A percentile compares a stretch with the other conserved stretches of the same genome.
Conservation (phyloP, 2,888 invertebrate species). For the Agriopis leucophaearia region DNA sequence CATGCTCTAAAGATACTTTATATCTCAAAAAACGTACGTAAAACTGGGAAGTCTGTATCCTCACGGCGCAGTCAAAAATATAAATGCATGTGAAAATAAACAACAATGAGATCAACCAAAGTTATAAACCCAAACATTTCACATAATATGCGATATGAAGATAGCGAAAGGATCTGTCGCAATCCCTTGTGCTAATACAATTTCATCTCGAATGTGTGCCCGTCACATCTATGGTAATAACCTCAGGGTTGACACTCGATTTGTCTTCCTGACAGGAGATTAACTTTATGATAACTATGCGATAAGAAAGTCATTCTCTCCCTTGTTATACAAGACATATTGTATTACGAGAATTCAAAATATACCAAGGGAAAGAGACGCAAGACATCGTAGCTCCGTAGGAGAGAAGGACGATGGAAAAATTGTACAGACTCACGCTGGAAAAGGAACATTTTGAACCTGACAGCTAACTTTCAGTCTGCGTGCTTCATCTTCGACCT, state of each 20-base stretch:
- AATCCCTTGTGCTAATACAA: slow-evolving; percentile 65
- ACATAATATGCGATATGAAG: slow-evolving; percentile 29
- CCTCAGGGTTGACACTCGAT: slow-evolving; percentile 52
- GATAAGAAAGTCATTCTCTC: slow-evolving; percentile 17
- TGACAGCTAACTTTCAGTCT: no score
- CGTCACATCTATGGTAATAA: slow-evolving; percentile 60
- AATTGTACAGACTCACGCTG: no score
- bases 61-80: no score
- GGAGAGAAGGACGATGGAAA: no score
- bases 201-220: slow-evolving; percentile 64
- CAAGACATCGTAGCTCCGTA: no score
- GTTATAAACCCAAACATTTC: slow-evolving; percentile 17
- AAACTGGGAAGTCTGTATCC: no score
- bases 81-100: background rate
- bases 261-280: slow-evolving; percentile 40
- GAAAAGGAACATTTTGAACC: no score
- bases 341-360: background rate
- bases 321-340: background rate
- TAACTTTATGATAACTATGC: slow-evolving; percentile 25
- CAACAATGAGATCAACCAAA: background rate
- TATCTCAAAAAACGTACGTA: no score
- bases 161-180: slow-evolving; percentile 47
- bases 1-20: no score
- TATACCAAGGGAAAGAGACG: no score
- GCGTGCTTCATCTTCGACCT: no score